These are phyloP conservation scores for Phoenicopterus ruber DNA, from an alignment of 2,113 vertebrate genomes.

Conservation along the genomic window DNA sequence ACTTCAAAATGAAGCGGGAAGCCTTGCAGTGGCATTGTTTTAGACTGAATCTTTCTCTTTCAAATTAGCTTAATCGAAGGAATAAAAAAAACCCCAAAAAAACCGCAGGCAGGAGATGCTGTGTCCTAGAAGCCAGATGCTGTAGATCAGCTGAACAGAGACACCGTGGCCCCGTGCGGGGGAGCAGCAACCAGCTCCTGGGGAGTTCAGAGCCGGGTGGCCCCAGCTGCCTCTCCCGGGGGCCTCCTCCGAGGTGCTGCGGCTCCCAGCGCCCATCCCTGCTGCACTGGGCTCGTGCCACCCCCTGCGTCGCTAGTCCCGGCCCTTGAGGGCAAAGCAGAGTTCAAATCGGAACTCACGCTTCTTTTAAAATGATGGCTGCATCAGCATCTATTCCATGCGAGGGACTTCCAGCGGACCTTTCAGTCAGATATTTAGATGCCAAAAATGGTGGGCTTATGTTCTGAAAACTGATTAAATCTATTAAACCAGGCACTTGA, in stretches of 20 bases:
- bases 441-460: not conserved
- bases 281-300: not conserved
- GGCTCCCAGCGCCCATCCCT: rapidly evolving
- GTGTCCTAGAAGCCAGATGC: not conserved
- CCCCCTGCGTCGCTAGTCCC: rapidly evolving
- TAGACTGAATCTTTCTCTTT: not conserved
- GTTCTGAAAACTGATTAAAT: not conserved
- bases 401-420: not conserved
- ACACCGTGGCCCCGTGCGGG: rapidly evolving
- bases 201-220: not conserved
- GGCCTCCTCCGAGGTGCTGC: not conserved
- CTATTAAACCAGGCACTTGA: not conserved
- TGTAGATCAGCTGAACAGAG: not conserved
- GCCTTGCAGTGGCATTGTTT: not conserved
- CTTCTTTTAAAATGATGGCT: not conserved
- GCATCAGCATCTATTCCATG: not conserved
- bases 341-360: not conserved
- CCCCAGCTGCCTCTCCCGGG: not conserved
- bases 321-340: not conserved
- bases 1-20: not conserved
- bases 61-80: not conserved
- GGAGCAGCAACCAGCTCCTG: not conserved
- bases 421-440: not conserved
- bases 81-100: too few relatives aligned
- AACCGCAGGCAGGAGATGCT: not conserved